These are phyloP conservation scores for Diabrotica undecimpunctata DNA, from an alignment of 1,140 invertebrate genomes.

Conservation along the genomic window DNA sequence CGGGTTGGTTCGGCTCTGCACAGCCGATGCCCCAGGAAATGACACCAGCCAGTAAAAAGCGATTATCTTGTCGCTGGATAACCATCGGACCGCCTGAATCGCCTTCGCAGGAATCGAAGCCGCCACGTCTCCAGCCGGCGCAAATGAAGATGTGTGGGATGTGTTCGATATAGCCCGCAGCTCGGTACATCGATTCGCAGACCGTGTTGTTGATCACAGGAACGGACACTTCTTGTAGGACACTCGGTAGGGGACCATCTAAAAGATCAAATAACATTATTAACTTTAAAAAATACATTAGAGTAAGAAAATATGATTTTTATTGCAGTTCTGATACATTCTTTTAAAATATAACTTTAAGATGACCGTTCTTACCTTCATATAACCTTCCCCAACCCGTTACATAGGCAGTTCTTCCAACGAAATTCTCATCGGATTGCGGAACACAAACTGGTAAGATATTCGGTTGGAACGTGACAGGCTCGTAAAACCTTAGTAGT, in stretches of 20 bases:
- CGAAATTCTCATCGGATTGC: constrained; percentile 77
- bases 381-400: constrained; percentile 91
- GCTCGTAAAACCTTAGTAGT: constrained; percentile 84
- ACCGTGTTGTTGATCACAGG: constrained; percentile 88
- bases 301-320: not conserved
- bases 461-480: constrained; percentile 85
- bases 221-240: constrained; percentile 87
- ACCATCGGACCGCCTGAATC: constrained; percentile 92
- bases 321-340: not conserved
- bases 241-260: constrained; percentile 86
- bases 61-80: constrained; percentile 71
- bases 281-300: too few species aligned
- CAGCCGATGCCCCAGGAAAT: constrained; percentile 94
- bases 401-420: constrained; percentile 82
- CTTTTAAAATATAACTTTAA: not conserved
- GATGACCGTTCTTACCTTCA: constrained; percentile 61
- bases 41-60: constrained; percentile 84
- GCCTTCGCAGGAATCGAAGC: constrained; percentile 90
- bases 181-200: constrained; percentile 87
- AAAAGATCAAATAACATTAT: constrained; percentile 12
- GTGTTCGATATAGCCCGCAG: constrained; percentile 86
- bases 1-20: constrained; percentile 86
- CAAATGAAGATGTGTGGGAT: constrained; percentile 94
- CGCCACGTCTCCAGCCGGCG: constrained; percentile 87
- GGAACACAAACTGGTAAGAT: constrained; percentile 88